Evolutionary conservation across 2,888 invertebrate species (phyloP), one percentile per base, ranked within the genome.

Genomic region (Pterobdella sp.): DNA sequence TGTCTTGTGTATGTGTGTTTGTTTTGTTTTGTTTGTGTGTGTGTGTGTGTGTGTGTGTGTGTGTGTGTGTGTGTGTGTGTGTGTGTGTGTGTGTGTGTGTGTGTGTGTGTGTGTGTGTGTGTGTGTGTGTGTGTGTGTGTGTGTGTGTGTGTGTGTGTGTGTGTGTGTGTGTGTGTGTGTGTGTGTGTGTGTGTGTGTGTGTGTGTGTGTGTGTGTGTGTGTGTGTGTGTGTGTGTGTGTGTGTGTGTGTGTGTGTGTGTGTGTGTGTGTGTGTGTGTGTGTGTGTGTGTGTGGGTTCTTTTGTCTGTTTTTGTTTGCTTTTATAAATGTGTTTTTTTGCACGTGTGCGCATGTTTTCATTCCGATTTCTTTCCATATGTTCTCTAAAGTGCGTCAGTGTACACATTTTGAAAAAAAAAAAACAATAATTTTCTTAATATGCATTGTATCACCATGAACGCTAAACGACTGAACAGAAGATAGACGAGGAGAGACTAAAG

Each of bases 91-190:
- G 4, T 56, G 60, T 56, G 4, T 56, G 60, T 56, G 60, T 56
- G 60, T 56, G 60, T 56, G 60, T 56, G 4, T 56, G 60, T 56
- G 60, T 56, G 60, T 56, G 60, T 56, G 60, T 56, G 60, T 56
- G 60, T 56, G n/a, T 56, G 60, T 56, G 4, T 56, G 60, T 56
- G 60, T 56, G 60, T 56, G n/a, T 56, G 60, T 56, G 60, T 56
- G 60, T 56, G 60, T 56, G 60, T 56, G 60, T n/a, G 60, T 4
- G 60, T 56, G 60, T 56, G 60, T 56, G 18, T 56, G 60, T 56
- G 60, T 56, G 60, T 56, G 60, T 56, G 60, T 56, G 60, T 56
- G 4, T 56, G 60, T 56, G 60, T 4, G 60, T 56, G 42, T 42
- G 42, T 42, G 42, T 42, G 18, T 42, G 49, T 42, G 49, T 42